Base-by-base conservation (phyloP, 2,797 vertebrate genomes). In the Muraenolepis orangiensis region DNA sequence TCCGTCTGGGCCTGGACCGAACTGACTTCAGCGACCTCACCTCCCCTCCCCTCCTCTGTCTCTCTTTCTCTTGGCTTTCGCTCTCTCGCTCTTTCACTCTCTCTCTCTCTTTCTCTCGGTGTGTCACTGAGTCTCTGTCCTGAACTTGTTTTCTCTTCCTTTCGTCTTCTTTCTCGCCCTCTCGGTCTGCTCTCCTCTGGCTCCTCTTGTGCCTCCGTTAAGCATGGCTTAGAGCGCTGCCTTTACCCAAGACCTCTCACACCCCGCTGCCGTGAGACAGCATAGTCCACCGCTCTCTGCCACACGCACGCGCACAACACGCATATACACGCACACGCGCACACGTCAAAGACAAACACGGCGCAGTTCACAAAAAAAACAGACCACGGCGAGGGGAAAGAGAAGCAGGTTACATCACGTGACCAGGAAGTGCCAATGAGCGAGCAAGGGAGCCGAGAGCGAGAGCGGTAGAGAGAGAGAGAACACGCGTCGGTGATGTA, bases 401-500 rank as follows among this genome's bases (percentile, higher is more conserved):
- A 76, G 83, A 85, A 79, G 18, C n/a, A 51, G 23, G 46, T 79
- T 84, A 72, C 86, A 88, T 93, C 91, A 93, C 42, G 11, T 89
- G 90, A 87, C 81, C 72, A 40, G 66, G 42, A 71, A 79, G 75
- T 70, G 74, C 91, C 91, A 92, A 90, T 90, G 81, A 87, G 87
- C 13, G 36, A 78, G 79, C 77, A 84, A n/a, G n/a, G n/a, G n/a
- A 79, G 78, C 79, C 86, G 87, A 13, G 40, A 78, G 79, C 76
- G 84, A 79, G 77, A 87, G 81, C 84, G 82, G 72, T 80, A 76
- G 86, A 81, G 80, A 90, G 85, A 85, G 79, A 82, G 88, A 89
- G 87, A 82, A 84, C 81, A 84, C 82, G 87, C 83, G 78, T 87
- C 77, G 78, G 78, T 93, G 90, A 93, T 86, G 86, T 86, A 80